Base-by-base conservation (phyloP, 2,888 invertebrate species). In the Daptonema setosum region DNA sequence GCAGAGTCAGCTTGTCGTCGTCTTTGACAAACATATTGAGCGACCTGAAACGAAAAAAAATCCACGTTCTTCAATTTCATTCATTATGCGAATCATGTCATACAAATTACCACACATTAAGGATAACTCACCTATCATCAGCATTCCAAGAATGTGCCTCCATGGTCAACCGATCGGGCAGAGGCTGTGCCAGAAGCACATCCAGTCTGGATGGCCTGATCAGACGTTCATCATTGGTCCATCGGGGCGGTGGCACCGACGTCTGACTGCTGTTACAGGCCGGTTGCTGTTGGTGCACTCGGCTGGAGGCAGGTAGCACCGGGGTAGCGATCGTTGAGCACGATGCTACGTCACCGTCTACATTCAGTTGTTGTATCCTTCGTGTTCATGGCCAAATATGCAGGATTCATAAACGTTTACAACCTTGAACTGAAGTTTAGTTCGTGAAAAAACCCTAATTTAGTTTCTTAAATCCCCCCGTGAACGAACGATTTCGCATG, bases 21-120 rank as follows among this genome's bases (percentile, higher is more conserved):
- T 95, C 93, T 77, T 95, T 95, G 63, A 97, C 95, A 76, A 93
- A 95, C 76, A 97, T 93, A 75, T 97, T 97, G 69, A 95, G 77
- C 65, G 88, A 90, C 73, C 65, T 54, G n/a, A n/a, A n/a, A n/a
- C n/a, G n/a, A n/a, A 41, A 60, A 54, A 26, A n/a, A 11, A 43
- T 2, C 3, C 43, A 25, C 22, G 25, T 22, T 22, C 24, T 30
- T n/a, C n/a, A n/a, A n/a, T n/a, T n/a, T n/a, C n/a, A 14, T 41
- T 20, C 11, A 41, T 20, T 20, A 11, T 41, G 14, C 11, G 41
- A 41, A 11, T 20, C 41, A 11, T 14, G 41, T 14, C 41, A 41
- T 14, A 41, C 41, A 41, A 41, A 11, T 14, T 20, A 11, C 41
- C 41, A 11, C 20, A 11, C 11, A 11, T 41, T 20, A 11, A 14